Conservation (phyloP, 2,888 invertebrate species). For the Phorcus lineatus region DNA sequence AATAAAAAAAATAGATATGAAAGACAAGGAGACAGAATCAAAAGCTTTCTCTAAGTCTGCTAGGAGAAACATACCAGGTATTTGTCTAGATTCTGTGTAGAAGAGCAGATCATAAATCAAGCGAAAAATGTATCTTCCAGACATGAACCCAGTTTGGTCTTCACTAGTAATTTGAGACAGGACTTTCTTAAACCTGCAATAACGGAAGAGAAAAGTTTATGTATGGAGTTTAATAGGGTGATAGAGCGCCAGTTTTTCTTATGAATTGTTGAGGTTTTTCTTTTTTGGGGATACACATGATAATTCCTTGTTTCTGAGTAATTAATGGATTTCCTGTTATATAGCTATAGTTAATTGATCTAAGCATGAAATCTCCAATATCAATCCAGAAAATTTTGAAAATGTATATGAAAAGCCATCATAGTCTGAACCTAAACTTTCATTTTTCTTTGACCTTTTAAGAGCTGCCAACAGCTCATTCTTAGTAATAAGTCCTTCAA, state of each 20-base stretch:
- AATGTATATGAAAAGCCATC: slow-evolving; percentile 34
- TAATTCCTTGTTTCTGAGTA: slow-evolving; percentile 38
- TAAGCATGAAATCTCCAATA: slow-evolving; percentile 20
- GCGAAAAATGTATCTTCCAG: slow-evolving; percentile 25
- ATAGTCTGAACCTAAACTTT: slow-evolving; percentile 29
- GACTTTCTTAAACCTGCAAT: slow-evolving; percentile 32
- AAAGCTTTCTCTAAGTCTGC: slow-evolving; percentile 40
- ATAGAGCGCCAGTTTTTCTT: slow-evolving; percentile 37
- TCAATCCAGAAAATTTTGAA: slow-evolving; percentile 33
- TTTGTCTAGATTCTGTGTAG: slow-evolving; percentile 28
- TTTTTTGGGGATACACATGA: slow-evolving; percentile 37
- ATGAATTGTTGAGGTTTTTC: slow-evolving; percentile 27
- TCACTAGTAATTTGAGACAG: slow-evolving; percentile 6
- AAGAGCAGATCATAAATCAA: slow-evolving; percentile 33
- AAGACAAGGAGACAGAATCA: slow-evolving; percentile 31
- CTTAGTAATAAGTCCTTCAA: not conserved
- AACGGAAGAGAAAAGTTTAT: slow-evolving; percentile 32
- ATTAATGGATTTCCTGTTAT: slow-evolving; percentile 21
- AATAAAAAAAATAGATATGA: slow-evolving; percentile 32
- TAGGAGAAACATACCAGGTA: slow-evolving; percentile 28
- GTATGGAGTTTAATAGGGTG: slow-evolving; percentile 4
- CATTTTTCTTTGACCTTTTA: not conserved
- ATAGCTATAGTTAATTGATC: slow-evolving; percentile 23
- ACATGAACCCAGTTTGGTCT: slow-evolving; percentile 30
- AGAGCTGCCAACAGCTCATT: no score